Conservation (phyloP, 2,797 vertebrate genomes). For the Leptodactylus fallax region DNA sequence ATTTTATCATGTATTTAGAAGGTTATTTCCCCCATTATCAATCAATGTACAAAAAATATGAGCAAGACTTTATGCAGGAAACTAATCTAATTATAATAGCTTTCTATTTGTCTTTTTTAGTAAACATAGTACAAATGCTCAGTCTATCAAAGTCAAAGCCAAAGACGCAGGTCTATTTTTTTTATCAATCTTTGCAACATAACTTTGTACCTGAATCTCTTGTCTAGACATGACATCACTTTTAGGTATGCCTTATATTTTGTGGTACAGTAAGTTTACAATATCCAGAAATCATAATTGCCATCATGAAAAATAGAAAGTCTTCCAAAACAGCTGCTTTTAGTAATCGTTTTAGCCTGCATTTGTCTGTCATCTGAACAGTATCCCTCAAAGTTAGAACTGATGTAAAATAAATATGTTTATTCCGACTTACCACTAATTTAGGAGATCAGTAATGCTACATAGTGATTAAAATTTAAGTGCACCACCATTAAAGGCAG, state of each 20-base stretch:
- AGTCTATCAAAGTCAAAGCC: slow-evolving; percentile 3
- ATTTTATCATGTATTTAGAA: not conserved
- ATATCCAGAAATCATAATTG: slow-evolving; percentile 75
- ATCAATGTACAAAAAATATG: slow-evolving; percentile 21
- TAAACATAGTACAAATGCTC: slow-evolving; percentile 1
- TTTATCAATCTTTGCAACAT: slow-evolving; percentile 77
- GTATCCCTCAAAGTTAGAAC: slow-evolving; percentile 66
- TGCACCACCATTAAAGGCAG: no score
- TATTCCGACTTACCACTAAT: slow-evolving; percentile 42
- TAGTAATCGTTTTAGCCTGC: slow-evolving; percentile 66
- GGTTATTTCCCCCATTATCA: not conserved
- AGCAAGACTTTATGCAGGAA: not conserved
- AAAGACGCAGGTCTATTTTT: slow-evolving; percentile 23
- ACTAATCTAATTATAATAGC: slow-evolving; percentile 7
- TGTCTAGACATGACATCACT: slow-evolving; percentile 82
- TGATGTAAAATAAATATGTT: slow-evolving; percentile 65
- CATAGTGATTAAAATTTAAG: not conserved
- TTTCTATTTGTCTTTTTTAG: not conserved
- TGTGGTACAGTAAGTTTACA: slow-evolving; percentile 72
- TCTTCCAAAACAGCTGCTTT: slow-evolving; percentile 69
- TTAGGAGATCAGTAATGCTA: slow-evolving; percentile 30
- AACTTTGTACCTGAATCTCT: slow-evolving; percentile 78
- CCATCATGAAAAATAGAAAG: slow-evolving; percentile 65
- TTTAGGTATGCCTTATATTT: slow-evolving; percentile 76
- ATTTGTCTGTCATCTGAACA: slow-evolving; percentile 73